phyloP scores from a whole-genome alignment of 1,140 invertebrate species.

The Brachionus plicatilis region DNA sequence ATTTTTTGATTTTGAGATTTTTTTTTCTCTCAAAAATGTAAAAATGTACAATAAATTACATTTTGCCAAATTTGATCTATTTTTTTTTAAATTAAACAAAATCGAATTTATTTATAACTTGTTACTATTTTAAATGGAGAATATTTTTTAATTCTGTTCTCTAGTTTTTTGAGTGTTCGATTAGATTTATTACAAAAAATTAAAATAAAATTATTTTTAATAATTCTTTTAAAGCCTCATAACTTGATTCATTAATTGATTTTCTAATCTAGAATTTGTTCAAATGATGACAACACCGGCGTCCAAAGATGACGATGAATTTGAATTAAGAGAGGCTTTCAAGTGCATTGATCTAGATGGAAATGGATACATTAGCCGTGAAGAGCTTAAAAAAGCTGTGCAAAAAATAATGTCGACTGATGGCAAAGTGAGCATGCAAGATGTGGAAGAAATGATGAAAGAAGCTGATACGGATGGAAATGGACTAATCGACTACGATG shows the following conservation, averaged over 20 bases:
- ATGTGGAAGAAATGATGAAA: conserved; percentile 41
- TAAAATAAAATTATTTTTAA: no score
- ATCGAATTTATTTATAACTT: no score
- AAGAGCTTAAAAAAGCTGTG: conserved; percentile 26
- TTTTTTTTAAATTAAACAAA: no score
- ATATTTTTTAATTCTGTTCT: no score
- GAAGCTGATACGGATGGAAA: conserved; percentile 39
- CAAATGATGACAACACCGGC: conserved; percentile 38
- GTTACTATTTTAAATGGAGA: no score
- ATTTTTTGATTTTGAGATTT: no score
- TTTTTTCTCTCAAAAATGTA: no score
- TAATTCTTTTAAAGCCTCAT: no score
- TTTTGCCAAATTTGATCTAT: no score
- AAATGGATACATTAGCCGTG: conserved; percentile 15
- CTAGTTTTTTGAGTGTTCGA: no score
- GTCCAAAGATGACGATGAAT: conserved; percentile 14
- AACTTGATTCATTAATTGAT: neutral
- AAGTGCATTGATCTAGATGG: conserved; percentile 33
- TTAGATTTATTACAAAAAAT: no score
- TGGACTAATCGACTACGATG: conserved; percentile 37
- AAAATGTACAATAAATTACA: no score
- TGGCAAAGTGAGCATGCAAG: conserved; percentile 19
- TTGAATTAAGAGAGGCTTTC: conserved; percentile 31
- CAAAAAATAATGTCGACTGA: conserved; percentile 37
- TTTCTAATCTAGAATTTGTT: conserved; percentile 11